phyloP scores from a whole-genome alignment of 2,797 vertebrate species.

The Synanceia verrucosa region DNA sequence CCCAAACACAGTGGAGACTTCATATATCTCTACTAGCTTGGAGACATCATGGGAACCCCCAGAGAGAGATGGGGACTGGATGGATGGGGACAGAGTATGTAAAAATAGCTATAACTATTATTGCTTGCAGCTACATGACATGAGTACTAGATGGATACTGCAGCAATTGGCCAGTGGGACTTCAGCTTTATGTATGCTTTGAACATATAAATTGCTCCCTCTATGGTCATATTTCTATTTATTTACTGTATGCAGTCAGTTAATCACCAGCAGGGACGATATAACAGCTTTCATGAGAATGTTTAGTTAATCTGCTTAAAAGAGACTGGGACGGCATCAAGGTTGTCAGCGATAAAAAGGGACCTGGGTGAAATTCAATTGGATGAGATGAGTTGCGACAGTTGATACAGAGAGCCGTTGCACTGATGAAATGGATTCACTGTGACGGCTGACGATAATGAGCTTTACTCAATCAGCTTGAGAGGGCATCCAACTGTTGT shows the following conservation, averaged over 20 bases:
- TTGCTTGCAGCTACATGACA: not conserved
- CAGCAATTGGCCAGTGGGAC: not conserved
- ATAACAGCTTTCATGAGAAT: conserved; percentile 61
- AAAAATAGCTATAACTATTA: not conserved
- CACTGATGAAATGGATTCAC: conserved; percentile 78
- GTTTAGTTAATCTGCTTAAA: conserved; percentile 74
- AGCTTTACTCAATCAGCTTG: conserved; percentile 80
- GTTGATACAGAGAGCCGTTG: conserved; percentile 71
- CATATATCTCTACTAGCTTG: not conserved
- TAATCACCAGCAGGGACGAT: conserved; percentile 49
- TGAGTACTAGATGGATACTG: not conserved
- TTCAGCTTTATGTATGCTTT: conserved; percentile 7
- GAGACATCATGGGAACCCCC: not conserved
- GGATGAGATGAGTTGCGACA: conserved; percentile 77
- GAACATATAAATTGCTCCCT: conserved; percentile 7
- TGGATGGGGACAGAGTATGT: not conserved
- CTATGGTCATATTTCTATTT: conserved; percentile 16
- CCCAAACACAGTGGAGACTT: not conserved
- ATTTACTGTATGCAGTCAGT: conserved; percentile 43
- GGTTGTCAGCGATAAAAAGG: conserved; percentile 71
- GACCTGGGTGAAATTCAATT: conserved; percentile 67
- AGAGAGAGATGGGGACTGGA: not conserved
- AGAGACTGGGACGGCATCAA: conserved; percentile 60
- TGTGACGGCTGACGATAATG: conserved; percentile 79
- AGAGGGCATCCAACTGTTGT: conserved; percentile 65